These are phyloP conservation scores for Sus cebifrons DNA, from an alignment of 2,797 vertebrate genomes.

Conservation along the genomic window DNA sequence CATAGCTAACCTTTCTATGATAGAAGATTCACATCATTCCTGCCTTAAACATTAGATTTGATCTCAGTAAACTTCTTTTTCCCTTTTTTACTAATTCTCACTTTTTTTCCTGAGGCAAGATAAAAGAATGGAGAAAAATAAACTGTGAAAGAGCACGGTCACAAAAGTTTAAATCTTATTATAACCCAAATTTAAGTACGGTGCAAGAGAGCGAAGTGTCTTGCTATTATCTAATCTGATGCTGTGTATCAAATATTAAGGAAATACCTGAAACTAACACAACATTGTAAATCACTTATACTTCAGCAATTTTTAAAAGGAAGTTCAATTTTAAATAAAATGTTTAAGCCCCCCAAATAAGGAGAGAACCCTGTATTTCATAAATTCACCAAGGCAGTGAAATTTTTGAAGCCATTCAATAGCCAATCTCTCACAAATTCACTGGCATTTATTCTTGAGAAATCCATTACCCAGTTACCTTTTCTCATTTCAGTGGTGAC, in stretches of 20 bases:
- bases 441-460: not conserved
- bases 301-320: too few species aligned
- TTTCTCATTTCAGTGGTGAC: not conserved
- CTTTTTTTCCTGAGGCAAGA: not conserved
- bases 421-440: not conserved
- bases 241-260: not conserved
- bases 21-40: not conserved
- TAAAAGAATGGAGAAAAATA: not conserved
- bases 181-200: not conserved
- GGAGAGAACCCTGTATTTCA: not conserved
- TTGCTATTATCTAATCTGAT: not conserved
- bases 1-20: not conserved
- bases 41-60: not conserved
- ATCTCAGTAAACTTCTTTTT: not conserved
- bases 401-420: not conserved
- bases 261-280: too few species aligned
- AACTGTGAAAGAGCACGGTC: not conserved
- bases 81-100: too few species aligned
- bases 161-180: not conserved
- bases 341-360: not conserved
- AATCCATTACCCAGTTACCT: not conserved
- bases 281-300: too few species aligned
- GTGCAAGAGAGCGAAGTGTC: not conserved
- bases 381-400: not conserved
- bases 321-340: not conserved